A percentile compares a stretch with the other conserved stretches of the same genome.
phyloP scores from a whole-genome alignment of 2,113 vertebrate species.

The Nibea albiflora region DNA sequence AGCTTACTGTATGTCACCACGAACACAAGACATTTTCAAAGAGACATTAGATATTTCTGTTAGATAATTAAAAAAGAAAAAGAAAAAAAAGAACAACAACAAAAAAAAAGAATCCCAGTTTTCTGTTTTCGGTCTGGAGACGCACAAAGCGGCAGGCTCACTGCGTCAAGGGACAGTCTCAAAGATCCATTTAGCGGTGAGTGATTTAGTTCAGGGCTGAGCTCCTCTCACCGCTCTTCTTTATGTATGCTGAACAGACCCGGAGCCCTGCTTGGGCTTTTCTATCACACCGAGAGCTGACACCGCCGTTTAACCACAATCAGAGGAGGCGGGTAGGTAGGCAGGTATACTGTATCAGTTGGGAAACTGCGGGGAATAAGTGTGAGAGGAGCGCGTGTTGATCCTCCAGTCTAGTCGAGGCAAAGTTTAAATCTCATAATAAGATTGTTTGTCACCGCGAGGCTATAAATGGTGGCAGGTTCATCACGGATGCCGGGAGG shows the following conservation, averaged over 20 bases:
- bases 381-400: constrained; percentile 74
- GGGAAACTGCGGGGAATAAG: constrained; percentile 46
- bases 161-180: constrained; percentile 88
- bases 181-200: constrained; percentile 80
- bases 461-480: constrained; percentile 80
- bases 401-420: constrained; percentile 80
- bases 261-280: constrained; percentile 68
- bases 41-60: constrained; percentile 55
- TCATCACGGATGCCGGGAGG: constrained; percentile 68
- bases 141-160: constrained; percentile 84
- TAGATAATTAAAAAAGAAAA: constrained; percentile 42
- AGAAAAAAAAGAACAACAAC: constrained; percentile 42
- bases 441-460: constrained; percentile 83
- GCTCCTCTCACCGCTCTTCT: constrained; percentile 73
- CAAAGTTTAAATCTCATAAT: constrained; percentile 86
- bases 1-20: constrained; percentile 74
- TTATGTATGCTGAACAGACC: constrained; percentile 74
- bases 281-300: constrained; percentile 76
- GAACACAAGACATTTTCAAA: constrained; percentile 70
- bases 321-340: constrained; percentile 58
- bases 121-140: constrained; percentile 67
- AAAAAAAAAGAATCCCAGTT: constrained; percentile 79
- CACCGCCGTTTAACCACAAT: constrained; percentile 78
- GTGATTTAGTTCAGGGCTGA: constrained; percentile 81
- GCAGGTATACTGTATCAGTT: constrained; percentile 59